Conservation (phyloP, 1,140 invertebrate species). For the Drosophila sucinea region DNA sequence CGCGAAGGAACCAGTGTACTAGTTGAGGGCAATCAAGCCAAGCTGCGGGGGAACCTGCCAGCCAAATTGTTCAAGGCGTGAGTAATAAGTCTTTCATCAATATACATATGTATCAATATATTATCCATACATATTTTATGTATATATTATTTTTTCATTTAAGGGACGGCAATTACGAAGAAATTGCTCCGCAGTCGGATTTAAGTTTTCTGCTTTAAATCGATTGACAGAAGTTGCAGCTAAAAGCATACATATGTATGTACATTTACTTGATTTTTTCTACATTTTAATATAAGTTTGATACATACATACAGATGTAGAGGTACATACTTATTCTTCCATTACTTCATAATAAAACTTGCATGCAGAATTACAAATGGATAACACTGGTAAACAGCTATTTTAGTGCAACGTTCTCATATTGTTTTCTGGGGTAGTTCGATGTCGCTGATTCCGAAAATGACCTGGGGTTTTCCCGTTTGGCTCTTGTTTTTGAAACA, state of each 20-base stretch:
- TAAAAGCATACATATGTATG: not conserved
- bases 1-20: conserved; percentile 88
- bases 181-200: conserved; percentile 85
- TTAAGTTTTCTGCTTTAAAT: conserved; percentile 85
- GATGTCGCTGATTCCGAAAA: too few relatives aligned
- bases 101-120: too few relatives aligned
- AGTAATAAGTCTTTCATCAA: conserved; percentile 56
- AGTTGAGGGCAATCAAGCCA: conserved; percentile 86
- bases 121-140: not conserved
- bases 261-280: not conserved
- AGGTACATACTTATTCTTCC: too few relatives aligned
- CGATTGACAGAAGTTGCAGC: not conserved
- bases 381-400: too few relatives aligned
- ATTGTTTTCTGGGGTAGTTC: too few relatives aligned
- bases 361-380: too few relatives aligned
- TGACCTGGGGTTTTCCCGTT: too few relatives aligned
- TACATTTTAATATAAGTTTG: not conserved
- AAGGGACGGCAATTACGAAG: conserved; percentile 84
- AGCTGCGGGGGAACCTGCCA: conserved; percentile 85
- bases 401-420: too few relatives aligned
- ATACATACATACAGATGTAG: too few relatives aligned
- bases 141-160: conserved; percentile 31
- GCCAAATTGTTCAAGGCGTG: conserved; percentile 88
- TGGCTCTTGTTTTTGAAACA: too few relatives aligned
- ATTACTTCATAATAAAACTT: too few relatives aligned